phyloP scores from a whole-genome alignment of 2,113 vertebrate genomes.

The Passer montanus region DNA sequence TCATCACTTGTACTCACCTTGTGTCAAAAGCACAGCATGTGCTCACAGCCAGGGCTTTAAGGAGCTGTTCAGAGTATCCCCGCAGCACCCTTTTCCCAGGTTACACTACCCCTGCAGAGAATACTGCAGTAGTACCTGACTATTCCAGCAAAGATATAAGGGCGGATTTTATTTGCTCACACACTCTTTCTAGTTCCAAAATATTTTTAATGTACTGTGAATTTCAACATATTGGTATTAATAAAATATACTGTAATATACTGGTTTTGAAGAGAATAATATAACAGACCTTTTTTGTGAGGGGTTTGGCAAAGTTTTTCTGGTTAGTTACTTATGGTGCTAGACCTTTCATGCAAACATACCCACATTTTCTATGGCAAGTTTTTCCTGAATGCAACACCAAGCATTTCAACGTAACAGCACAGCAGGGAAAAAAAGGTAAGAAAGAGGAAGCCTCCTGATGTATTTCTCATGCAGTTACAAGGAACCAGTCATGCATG shows the following conservation, averaged over 20 bases:
- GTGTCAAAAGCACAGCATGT: background rate
- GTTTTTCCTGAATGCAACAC: background rate
- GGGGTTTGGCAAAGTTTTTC: background rate
- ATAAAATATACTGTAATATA: background rate
- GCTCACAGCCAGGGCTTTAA: background rate
- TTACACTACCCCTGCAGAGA: background rate
- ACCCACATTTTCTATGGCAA: background rate
- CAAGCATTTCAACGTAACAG: background rate
- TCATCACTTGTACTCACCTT: background rate
- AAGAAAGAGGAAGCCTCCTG: background rate
- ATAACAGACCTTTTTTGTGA: background rate
- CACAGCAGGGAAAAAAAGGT: accelerated
- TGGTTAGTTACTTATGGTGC: background rate
- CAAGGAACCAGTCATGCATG: background rate
- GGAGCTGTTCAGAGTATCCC: background rate
- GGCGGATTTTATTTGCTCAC: background rate
- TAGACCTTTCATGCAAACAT: background rate
- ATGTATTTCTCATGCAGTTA: background rate
- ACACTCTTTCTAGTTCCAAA: background rate
- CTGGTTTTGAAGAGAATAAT: background rate
- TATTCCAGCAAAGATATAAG: background rate
- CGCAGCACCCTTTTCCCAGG: background rate
- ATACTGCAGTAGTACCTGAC: background rate
- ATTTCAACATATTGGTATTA: background rate
- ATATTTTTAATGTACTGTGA: background rate